Conservation (phyloP, 2,113 vertebrate genomes). For the Eleginops maclovinus region DNA sequence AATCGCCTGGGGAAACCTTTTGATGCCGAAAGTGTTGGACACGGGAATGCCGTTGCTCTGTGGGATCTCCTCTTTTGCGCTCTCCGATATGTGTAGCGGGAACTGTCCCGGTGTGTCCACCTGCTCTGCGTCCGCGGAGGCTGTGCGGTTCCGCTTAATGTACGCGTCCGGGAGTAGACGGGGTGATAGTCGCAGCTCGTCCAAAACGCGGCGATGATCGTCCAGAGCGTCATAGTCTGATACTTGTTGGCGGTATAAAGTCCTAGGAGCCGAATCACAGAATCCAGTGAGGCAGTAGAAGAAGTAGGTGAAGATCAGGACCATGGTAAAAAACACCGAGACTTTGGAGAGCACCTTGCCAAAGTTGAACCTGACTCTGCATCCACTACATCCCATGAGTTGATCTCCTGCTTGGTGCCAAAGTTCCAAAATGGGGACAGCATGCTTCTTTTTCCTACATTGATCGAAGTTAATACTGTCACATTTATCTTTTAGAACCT, state of each 20-base stretch:
- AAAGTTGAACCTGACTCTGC: constrained; percentile 79
- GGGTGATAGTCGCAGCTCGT: constrained; percentile 59
- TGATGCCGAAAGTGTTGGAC: constrained; percentile 79
- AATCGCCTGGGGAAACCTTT: constrained; percentile 83
- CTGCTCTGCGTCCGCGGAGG: constrained; percentile 37
- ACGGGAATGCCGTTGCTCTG: constrained; percentile 61
- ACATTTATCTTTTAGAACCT: constrained; percentile 50
- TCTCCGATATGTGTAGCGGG: constrained; percentile 8
- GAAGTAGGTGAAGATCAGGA: constrained; percentile 86
- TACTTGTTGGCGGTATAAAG: constrained; percentile 46
- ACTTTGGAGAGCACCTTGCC: constrained; percentile 82
- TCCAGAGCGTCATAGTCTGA: constrained; percentile 62
- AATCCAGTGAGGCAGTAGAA: constrained; percentile 85
- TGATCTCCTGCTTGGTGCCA: constrained; percentile 73
- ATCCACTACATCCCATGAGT: constrained; percentile 89
- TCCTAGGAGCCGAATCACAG: constrained; percentile 76
- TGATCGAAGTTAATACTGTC: constrained; percentile 3
- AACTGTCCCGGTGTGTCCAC: constrained; percentile 40
- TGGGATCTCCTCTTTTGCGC: constrained; percentile 20
- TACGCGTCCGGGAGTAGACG: constrained; percentile 37
- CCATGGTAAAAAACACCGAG: constrained; percentile 84
- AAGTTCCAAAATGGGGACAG: constrained; percentile 71
- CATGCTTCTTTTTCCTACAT: constrained; percentile 76
- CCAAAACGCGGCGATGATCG: constrained; percentile 45
- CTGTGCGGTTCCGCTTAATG: constrained; percentile 42